Evolutionary conservation across 1,140 invertebrate genomes (phyloP).

Genomic region (Lepeophtheirus salmonis): DNA sequence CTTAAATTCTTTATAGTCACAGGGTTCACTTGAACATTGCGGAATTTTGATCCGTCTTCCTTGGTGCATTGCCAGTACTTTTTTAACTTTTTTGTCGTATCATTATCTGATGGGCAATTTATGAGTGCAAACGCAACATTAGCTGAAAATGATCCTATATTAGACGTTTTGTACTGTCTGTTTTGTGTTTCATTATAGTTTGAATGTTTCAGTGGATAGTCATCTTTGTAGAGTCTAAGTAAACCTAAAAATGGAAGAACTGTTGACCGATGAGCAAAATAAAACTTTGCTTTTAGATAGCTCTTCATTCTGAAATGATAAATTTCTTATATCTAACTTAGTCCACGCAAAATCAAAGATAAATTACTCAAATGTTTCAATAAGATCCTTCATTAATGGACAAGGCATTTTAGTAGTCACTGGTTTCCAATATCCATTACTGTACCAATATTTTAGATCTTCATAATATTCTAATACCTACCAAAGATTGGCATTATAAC

Average conservation of each 20-base stretch:
- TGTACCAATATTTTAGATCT: neutral
- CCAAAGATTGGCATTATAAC: neutral
- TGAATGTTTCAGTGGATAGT: neutral
- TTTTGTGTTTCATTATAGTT: neutral
- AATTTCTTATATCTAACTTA: too few relatives aligned
- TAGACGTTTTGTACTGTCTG: neutral
- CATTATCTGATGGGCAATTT: neutral
- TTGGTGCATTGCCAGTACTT: neutral
- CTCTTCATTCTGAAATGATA: neutral
- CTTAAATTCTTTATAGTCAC: neutral
- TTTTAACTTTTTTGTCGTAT: neutral
- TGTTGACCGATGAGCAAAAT: neutral
- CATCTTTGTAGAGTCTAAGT: neutral
- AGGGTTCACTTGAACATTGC: neutral
- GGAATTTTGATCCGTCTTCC: neutral
- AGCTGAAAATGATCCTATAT: neutral
- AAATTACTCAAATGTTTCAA: neutral
- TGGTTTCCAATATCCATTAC: neutral
- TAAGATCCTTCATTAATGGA: neutral
- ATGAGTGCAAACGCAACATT: neutral
- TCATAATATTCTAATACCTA: neutral
- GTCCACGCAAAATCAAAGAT: too few relatives aligned
- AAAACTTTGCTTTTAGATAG: neutral
- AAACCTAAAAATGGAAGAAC: neutral
- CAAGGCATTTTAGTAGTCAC: neutral